Evolutionary conservation across 2,888 invertebrate species (phyloP), one percentile per base, ranked within the genome.

Genomic region (Amphiduros pacificus): DNA sequence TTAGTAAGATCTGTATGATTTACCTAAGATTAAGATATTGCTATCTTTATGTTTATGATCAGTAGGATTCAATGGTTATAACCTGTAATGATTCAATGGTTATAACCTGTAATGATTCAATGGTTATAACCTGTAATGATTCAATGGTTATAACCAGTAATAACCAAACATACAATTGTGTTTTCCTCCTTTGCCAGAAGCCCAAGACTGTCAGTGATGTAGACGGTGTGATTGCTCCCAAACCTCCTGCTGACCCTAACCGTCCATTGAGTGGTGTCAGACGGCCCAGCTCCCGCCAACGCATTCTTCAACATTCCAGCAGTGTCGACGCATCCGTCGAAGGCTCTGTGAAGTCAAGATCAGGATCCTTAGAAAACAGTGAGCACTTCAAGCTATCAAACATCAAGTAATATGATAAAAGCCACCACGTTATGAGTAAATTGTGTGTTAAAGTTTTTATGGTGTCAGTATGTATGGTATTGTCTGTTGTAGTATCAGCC

Each of bases 191-290:
- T 50, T 31, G 11, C 14, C 56, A 61, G 61, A 64, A 62, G 44
- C 51, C 58, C 17, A 58, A 41, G 31, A 17, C 26, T 4, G 11
- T 48, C 40, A 66, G 71, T n/a, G 79, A 77, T 50, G 64, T 71
- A 22, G 77, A 77, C 55, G 68, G 67, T 11, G 58, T 74, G 36
- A 66, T 76, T 20, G 76, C 78, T 1, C 77, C 78, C 2, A 76
- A 76, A 29, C 80, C 80, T 9, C 76, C 80, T 0, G 65, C 74
- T 36, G 78, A 79, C 58, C 73, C 77, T 6, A 75, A 72, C 62
- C 73, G 77, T 53, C 67, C 73, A n/a, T 60, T 64, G 6, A 20
- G 20, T 44, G 44, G 44, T 22, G 26, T 24, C 6, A 51, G 69
- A n/a, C 66, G 75, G 24, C 56, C 72, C 26, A 57, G 74, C 17